These are phyloP conservation scores for Brachionus angularis DNA, from an alignment of 1,140 invertebrate species.

Conservation along the genomic window DNA sequence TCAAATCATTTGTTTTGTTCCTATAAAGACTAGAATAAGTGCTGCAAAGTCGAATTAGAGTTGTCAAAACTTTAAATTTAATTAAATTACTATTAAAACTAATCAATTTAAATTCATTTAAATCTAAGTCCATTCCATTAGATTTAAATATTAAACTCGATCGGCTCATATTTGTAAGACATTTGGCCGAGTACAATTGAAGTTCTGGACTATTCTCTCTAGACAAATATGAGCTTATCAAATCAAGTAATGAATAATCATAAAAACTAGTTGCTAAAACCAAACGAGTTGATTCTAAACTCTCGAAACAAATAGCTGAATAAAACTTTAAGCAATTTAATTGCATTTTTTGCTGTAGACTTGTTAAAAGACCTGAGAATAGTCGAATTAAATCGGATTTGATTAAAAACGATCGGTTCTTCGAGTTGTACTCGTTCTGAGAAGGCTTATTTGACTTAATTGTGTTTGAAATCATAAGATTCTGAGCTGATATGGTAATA, in stretches of 20 bases:
- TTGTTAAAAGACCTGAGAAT: conserved; percentile 3
- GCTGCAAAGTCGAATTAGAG: conserved; percentile 19
- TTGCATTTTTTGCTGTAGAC: conserved; percentile 14
- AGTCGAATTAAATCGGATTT: conserved; percentile 10
- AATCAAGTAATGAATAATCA: conserved; percentile 9
- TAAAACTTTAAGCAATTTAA: conserved; percentile 30
- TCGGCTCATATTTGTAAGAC: conserved; percentile 29
- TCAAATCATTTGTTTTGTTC: conserved; percentile 29
- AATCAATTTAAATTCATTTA: conserved; percentile 14
- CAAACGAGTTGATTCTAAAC: not conserved
- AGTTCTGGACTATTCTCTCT: conserved; percentile 16
- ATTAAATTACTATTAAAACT: conserved; percentile 41
- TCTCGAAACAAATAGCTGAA: conserved; percentile 14
- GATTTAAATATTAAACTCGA: conserved; percentile 15
- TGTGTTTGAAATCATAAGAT: conserved; percentile 23
- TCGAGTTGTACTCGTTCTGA: not conserved
- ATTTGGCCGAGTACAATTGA: conserved; percentile 24
- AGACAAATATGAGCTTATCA: conserved; percentile 30
- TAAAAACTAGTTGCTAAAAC: conserved; percentile 29
- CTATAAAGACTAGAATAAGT: conserved; percentile 16
- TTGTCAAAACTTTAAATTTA: conserved; percentile 30
- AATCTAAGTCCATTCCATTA: conserved; percentile 19
- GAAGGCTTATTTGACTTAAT: conserved; percentile 5
- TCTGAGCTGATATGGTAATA: conserved; percentile 9
- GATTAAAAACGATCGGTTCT: not conserved